These are phyloP conservation scores for Rhingia campestris DNA, from an alignment of 2,888 invertebrate genomes.

Conservation along the genomic window DNA sequence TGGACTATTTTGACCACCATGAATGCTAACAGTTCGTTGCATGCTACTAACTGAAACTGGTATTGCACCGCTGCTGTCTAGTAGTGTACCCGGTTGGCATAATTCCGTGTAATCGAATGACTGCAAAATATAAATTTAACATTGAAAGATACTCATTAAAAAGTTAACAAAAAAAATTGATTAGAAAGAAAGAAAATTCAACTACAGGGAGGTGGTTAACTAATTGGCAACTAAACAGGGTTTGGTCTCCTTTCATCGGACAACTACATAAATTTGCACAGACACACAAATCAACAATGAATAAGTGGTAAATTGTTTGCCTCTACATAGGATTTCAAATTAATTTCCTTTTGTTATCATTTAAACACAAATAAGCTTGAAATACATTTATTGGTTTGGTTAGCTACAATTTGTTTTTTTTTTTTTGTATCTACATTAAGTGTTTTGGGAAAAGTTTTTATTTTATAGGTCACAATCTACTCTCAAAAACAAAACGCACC, in stretches of 20 bases:
- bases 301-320: constrained; percentile 50
- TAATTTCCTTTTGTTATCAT: constrained; percentile 23
- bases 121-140: constrained; percentile 83
- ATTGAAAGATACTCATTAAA: constrained; percentile 32
- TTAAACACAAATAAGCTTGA: constrained; percentile 66
- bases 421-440: background rate
- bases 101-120: constrained; percentile 96
- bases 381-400: constrained; percentile 56
- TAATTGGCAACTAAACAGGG: constrained; percentile 49
- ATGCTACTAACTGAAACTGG: constrained; percentile 84
- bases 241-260: constrained; percentile 22
- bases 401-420: constrained; percentile 56
- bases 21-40: constrained; percentile 84
- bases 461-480: constrained; percentile 50
- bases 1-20: constrained; percentile 83
- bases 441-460: background rate
- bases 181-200: constrained; percentile 14
- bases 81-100: constrained; percentile 87
- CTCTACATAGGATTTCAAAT: background rate
- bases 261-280: constrained; percentile 66
- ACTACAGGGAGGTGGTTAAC: constrained; percentile 55
- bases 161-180: constrained; percentile 19
- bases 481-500: constrained; percentile 85
- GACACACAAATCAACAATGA: constrained; percentile 59
- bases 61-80: constrained; percentile 84